Evolutionary conservation across 2,113 vertebrate species (phyloP).

Genomic region (Amazona vittata): DNA sequence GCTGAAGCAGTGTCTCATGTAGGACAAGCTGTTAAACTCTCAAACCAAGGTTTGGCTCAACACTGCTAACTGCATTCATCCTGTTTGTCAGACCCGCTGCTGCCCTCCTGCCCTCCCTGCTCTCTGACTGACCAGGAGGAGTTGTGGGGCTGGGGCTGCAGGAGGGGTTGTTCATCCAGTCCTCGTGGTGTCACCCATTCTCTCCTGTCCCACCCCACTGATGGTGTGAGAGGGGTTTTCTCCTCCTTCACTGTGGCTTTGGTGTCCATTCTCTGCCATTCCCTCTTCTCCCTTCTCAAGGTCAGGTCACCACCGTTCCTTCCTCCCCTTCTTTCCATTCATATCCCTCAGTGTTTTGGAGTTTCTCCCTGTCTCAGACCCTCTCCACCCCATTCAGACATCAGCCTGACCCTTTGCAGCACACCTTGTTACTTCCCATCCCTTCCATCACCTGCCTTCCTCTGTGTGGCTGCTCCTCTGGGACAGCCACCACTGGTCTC

Average conservation of each 20-base stretch:
- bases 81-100: accelerated
- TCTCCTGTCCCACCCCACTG: neutral
- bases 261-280: neutral
- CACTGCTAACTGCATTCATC: accelerated
- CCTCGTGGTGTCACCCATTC: accelerated
- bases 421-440: neutral
- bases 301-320: neutral
- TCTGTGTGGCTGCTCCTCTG: neutral
- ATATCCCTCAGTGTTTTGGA: neutral
- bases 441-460: neutral
- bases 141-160: neutral
- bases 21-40: neutral
- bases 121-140: neutral
- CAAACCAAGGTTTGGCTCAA: accelerated
- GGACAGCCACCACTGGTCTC: accelerated
- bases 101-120: neutral
- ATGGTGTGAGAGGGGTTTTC: neutral
- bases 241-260: neutral
- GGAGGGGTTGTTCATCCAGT: neutral
- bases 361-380: neutral
- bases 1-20: neutral
- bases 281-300: neutral
- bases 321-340: neutral
- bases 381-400: neutral
- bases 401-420: neutral